Conservation (phyloP, 2,797 vertebrate species). For the Enteromius paludinosus region DNA sequence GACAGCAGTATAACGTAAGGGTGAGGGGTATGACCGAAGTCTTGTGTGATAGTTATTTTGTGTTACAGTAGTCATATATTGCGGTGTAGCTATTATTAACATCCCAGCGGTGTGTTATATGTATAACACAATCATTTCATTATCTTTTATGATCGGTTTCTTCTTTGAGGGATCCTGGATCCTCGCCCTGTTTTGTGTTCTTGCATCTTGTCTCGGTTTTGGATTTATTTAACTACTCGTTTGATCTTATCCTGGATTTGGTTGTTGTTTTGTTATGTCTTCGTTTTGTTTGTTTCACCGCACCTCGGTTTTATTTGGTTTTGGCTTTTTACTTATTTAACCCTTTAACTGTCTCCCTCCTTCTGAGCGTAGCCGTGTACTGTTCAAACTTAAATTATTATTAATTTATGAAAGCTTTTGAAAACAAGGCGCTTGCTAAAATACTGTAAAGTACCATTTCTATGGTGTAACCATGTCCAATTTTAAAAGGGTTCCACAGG, state of each 20-base stretch:
- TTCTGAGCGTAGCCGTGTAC: no score
- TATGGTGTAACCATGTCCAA: no score
- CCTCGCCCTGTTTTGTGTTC: neutral
- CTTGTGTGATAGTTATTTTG: neutral
- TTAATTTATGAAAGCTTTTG: no score
- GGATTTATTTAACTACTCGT: neutral
- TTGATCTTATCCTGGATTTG: neutral
- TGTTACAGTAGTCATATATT: neutral
- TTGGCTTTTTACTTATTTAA: neutral
- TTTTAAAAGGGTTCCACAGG: no score
- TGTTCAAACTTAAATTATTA: no score
- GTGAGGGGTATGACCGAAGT: neutral
- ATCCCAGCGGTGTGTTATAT: neutral
- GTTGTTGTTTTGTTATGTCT: neutral
- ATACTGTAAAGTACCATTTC: no score
- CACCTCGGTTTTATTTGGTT: neutral
- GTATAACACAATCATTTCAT: no score
- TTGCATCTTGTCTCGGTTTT: neutral
- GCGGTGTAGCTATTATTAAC: neutral
- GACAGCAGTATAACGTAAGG: neutral
- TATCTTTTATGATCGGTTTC: neutral
- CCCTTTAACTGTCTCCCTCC: no score
- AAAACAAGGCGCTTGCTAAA: no score
- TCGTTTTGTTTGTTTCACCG: neutral
- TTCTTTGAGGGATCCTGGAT: neutral